A percentile compares a stretch with the other conserved stretches of the same genome.
Evolutionary conservation across 2,797 vertebrate species (phyloP).

Genomic region (Acanthornis magna): DNA sequence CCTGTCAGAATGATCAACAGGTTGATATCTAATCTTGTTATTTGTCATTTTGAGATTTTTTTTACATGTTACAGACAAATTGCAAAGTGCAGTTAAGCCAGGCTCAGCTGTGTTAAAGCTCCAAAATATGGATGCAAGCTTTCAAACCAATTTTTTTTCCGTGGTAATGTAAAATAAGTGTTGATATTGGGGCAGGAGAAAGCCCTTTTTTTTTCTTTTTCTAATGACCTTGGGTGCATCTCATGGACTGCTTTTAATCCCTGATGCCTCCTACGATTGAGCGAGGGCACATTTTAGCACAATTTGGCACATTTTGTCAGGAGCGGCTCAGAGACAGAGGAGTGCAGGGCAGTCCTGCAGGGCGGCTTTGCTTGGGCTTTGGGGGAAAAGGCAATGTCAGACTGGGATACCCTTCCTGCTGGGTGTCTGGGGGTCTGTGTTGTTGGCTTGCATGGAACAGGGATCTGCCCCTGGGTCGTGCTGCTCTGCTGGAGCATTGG

Average conservation of each 20-base stretch:
- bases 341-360: not conserved
- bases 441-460: not conserved
- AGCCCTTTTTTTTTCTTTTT: not conserved
- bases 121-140: not conserved
- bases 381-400: not conserved
- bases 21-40: conserved; percentile 54
- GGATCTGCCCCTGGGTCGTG: accelerated
- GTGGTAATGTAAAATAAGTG: not conserved
- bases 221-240: not conserved
- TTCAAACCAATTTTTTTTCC: not conserved
- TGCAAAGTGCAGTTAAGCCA: not conserved
- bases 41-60: not conserved
- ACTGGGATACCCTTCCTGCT: not conserved
- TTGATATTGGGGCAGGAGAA: not conserved
- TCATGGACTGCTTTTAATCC: not conserved
- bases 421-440: accelerated
- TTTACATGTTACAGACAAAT: not conserved
- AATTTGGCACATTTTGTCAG: not conserved
- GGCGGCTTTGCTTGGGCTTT: not conserved
- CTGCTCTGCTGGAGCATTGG: not conserved
- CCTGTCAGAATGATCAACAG: conserved; percentile 69
- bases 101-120: not conserved
- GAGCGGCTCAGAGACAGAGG: not conserved
- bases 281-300: not conserved
- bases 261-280: not conserved